A percentile compares a stretch with the other conserved stretches of the same genome.
phyloP scores from a whole-genome alignment of 2,888 invertebrate species.

The Sinhomidia bicolor region DNA sequence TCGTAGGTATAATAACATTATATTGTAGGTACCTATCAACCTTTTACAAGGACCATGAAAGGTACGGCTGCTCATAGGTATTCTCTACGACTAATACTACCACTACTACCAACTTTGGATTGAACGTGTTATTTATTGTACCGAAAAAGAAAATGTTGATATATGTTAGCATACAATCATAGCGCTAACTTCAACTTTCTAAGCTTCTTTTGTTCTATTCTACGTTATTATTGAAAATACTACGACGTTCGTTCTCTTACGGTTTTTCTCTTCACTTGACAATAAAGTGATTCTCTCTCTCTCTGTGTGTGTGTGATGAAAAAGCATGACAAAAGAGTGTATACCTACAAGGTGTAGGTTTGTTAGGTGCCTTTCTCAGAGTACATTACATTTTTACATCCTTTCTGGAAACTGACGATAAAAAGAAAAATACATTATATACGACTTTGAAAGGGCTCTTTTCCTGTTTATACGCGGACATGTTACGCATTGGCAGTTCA shows the following conservation, averaged over 20 bases:
- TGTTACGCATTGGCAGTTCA: background rate
- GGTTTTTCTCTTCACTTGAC: background rate
- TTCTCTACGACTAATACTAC: too few species aligned
- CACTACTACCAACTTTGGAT: slow-evolving; percentile 4
- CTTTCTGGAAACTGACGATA: background rate
- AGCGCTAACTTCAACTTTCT: background rate
- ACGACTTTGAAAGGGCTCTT: background rate
- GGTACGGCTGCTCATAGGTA: background rate
- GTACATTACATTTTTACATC: background rate
- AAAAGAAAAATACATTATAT: background rate
- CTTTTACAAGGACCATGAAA: background rate
- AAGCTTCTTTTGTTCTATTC: background rate
- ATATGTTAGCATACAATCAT: slow-evolving; percentile 24
- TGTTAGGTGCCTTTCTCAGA: background rate
- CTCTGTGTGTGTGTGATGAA: background rate
- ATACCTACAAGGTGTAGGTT: too few species aligned
- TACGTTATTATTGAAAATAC: background rate
- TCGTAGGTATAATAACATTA: background rate
- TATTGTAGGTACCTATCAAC: background rate
- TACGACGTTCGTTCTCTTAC: background rate
- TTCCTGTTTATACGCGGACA: background rate
- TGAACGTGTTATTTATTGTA: slow-evolving; percentile 61
- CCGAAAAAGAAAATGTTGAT: slow-evolving; percentile 44
- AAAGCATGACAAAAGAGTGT: background rate
- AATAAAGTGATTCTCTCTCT: background rate